Conservation (phyloP, 2,797 vertebrate species). For the Molossus molossus region DNA sequence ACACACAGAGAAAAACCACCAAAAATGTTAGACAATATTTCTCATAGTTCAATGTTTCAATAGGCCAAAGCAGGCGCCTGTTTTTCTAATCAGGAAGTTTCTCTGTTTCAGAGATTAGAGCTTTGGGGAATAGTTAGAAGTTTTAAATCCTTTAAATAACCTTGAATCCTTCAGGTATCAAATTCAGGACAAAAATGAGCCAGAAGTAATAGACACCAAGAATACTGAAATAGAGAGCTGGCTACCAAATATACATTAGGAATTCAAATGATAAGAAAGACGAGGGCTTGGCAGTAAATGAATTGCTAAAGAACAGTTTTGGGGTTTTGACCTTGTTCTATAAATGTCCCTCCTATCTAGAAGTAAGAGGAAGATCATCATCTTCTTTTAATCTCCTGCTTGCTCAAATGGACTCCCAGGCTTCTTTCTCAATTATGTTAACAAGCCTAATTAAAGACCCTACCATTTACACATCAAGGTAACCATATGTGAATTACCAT, state of each 20-base stretch:
- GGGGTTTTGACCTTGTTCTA: not conserved
- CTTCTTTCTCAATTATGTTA: conserved; percentile 30
- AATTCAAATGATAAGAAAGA: not conserved
- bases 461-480: conserved; percentile 66
- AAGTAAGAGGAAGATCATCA: not conserved
- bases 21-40: conserved; percentile 79
- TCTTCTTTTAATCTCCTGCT: conserved; percentile 24
- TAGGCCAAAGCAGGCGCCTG: not conserved
- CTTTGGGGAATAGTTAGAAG: conserved; percentile 74
- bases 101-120: conserved; percentile 74
- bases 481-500: conserved; percentile 55
- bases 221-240: conserved; percentile 54
- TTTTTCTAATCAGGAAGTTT: conserved; percentile 76
- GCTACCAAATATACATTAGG: conserved; percentile 14
- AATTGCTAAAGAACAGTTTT: not conserved
- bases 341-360: not conserved
- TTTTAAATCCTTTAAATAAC: conserved; percentile 76
- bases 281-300: not conserved
- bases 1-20: conserved; percentile 76
- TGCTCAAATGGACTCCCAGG: conserved; percentile 27
- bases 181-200: conserved; percentile 76
- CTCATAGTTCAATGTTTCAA: conserved; percentile 40
- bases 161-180: conserved; percentile 74
- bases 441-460: conserved; percentile 67
- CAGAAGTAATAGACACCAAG: conserved; percentile 74